These are phyloP conservation scores for Beris morrisii DNA, from an alignment of 2,888 invertebrate species.

Conservation along the genomic window DNA sequence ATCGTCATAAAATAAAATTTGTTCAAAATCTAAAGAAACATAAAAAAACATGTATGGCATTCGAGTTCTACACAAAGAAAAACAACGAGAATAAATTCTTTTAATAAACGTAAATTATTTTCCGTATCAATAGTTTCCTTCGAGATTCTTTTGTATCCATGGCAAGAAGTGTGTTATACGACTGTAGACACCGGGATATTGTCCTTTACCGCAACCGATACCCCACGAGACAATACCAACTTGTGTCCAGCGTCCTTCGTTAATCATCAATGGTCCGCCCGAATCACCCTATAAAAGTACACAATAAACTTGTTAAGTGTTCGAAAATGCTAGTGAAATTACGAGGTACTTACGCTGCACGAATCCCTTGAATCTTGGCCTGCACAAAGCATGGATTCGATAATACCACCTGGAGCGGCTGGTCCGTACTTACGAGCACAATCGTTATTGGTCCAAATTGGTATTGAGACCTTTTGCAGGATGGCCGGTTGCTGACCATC, in stretches of 20 bases:
- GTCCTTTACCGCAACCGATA: constrained; percentile 88
- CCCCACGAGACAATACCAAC: constrained; percentile 91
- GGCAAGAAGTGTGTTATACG: constrained; percentile 79
- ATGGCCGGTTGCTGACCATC: constrained; percentile 81
- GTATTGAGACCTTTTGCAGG: constrained; percentile 81
- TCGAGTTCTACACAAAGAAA: not conserved
- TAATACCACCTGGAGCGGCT: constrained; percentile 85
- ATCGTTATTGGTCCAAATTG: constrained; percentile 78
- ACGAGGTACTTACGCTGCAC: constrained; percentile 73
- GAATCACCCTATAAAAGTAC: constrained; percentile 72
- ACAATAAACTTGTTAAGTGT: not conserved
- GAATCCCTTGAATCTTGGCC: constrained; percentile 83
- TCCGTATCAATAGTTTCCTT: constrained; percentile 53
- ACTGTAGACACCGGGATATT: constrained; percentile 89
- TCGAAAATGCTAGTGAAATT: constrained; percentile 5
- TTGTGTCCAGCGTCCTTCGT: constrained; percentile 77
- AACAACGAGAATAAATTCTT: not conserved
- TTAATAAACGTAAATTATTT: constrained; percentile 4
- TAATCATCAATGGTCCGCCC: constrained; percentile 84
- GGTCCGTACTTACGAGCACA: constrained; percentile 79
- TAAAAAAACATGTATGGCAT: no score
- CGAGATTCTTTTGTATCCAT: constrained; percentile 84
- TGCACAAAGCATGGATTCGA: constrained; percentile 85
- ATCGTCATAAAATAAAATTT: no score
- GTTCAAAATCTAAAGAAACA: no score